These are phyloP conservation scores for Amphilophus citrinellus DNA, from an alignment of 2,113 vertebrate species.

Conservation along the genomic window DNA sequence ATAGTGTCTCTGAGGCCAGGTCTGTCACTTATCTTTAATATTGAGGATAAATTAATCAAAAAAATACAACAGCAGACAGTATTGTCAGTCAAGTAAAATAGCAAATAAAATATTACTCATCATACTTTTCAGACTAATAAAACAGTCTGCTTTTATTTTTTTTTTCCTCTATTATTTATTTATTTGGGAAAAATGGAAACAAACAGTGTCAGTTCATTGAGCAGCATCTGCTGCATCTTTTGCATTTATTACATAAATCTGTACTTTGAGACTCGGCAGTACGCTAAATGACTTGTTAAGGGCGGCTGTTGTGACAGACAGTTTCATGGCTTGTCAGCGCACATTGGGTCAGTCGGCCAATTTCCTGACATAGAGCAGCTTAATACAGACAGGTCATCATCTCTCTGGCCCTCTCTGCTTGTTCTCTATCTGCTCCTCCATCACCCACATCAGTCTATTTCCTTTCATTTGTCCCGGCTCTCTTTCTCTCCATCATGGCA, in stretches of 20 bases:
- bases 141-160: not conserved
- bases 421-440: constrained; percentile 43
- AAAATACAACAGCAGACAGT: not conserved
- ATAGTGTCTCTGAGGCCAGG: not conserved
- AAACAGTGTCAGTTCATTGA: not conserved
- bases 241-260: not conserved
- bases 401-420: constrained; percentile 28
- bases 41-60: not conserved
- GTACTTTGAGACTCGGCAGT: not conserved
- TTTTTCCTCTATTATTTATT: not conserved
- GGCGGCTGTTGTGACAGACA: constrained; percentile 16
- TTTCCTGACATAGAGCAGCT: constrained; percentile 60
- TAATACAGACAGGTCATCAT: constrained; percentile 51
- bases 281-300: not conserved
- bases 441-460: constrained; percentile 58
- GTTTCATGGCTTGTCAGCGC: constrained; percentile 36
- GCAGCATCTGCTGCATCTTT: not conserved
- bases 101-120: not conserved
- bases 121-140: accelerated
- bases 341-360: constrained; percentile 51
- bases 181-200: not conserved
- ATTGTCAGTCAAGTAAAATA: not conserved
- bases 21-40: not conserved
- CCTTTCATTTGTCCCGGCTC: constrained; percentile 48
- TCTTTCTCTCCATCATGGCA: constrained; percentile 43